phyloP scores from a whole-genome alignment of 2,113 vertebrate species.

The Oenanthe oenanthe region DNA sequence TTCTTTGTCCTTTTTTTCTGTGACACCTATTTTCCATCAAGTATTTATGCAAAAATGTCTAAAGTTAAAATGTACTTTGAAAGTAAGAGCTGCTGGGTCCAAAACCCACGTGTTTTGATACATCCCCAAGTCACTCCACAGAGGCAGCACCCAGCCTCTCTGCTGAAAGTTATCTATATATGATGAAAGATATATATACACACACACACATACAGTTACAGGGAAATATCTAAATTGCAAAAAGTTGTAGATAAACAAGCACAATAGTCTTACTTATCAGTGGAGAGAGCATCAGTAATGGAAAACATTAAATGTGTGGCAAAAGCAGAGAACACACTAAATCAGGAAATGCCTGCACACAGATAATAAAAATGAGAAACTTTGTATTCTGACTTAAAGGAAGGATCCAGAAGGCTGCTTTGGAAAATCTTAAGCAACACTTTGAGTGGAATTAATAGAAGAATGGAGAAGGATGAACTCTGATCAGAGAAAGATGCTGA shows the following conservation, averaged over 20 bases:
- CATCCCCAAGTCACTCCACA: not conserved
- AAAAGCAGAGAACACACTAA: not conserved
- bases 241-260: not conserved
- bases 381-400: not conserved
- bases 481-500: not conserved
- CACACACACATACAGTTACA: not conserved
- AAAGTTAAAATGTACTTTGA: not conserved
- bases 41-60: not conserved
- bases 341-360: not conserved
- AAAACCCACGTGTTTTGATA: not conserved
- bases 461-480: slow-evolving; percentile 42
- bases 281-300: not conserved
- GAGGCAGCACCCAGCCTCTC: not conserved
- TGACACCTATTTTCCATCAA: not conserved
- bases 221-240: not conserved
- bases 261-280: not conserved
- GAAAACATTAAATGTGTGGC: not conserved
- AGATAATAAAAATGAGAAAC: not conserved
- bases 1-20: not conserved
- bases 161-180: not conserved
- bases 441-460: not conserved
- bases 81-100: not conserved
- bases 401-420: not conserved
- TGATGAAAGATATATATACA: not conserved
- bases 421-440: not conserved